A percentile compares a stretch with the other conserved stretches of the same genome.
Conservation (phyloP, 2,113 vertebrate species). For the Colinus virginianus region DNA sequence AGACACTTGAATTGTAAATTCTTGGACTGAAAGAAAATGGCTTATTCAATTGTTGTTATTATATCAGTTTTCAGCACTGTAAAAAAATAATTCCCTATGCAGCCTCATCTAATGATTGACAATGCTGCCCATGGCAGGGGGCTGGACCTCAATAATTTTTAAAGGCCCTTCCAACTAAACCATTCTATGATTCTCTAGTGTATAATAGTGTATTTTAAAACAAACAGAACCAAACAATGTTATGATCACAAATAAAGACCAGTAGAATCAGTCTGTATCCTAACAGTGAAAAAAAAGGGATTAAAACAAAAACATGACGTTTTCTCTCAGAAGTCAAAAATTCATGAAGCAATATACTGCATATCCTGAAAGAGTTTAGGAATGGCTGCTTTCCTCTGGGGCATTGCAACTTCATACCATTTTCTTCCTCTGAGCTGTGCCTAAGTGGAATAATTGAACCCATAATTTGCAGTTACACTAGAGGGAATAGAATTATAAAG, state of each 20-base stretch:
- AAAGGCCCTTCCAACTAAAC: too few relatives aligned
- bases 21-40: neutral
- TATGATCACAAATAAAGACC: neutral
- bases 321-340: constrained; percentile 34
- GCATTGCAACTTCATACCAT: constrained; percentile 63
- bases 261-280: neutral
- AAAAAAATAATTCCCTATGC: neutral
- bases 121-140: too few relatives aligned
- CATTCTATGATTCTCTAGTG: too few relatives aligned
- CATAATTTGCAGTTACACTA: constrained; percentile 73
- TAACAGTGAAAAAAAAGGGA: neutral
- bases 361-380: constrained; percentile 53
- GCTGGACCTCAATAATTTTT: neutral
- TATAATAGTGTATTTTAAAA: neutral
- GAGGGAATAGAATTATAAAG: constrained; percentile 69
- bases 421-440: constrained; percentile 69
- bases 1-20: neutral
- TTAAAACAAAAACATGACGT: neutral
- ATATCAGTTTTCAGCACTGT: neutral
- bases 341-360: constrained; percentile 9
- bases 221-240: neutral
- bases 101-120: too few relatives aligned
- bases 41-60: neutral
- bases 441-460: constrained; percentile 69
- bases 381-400: constrained; percentile 40